Conservation (phyloP, 2,888 invertebrate species). For the Taphrorychus bicolor region DNA sequence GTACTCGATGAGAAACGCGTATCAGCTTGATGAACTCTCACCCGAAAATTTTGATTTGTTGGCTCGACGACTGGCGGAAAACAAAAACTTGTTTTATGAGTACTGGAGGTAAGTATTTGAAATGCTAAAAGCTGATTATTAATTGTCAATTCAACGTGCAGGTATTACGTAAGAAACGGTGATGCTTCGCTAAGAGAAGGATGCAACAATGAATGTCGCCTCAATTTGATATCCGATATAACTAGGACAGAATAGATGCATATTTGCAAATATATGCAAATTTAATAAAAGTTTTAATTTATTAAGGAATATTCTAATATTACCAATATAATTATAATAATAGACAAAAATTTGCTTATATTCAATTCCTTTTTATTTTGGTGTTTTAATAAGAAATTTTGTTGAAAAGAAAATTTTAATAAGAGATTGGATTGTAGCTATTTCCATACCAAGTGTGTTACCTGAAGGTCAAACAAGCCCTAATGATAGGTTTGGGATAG, state of each 20-base stretch:
- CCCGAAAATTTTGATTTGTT: slow-evolving; percentile 69
- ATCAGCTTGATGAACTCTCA: slow-evolving; percentile 67
- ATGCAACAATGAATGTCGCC: slow-evolving; percentile 46
- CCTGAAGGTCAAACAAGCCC: too few species aligned
- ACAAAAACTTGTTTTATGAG: slow-evolving; percentile 60
- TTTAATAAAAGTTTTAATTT: background rate
- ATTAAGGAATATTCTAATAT: too few species aligned
- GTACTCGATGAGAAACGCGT: slow-evolving; percentile 76
- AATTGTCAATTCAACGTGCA: too few species aligned
- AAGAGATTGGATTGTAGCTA: too few species aligned
- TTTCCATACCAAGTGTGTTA: too few species aligned
- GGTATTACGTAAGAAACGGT: slow-evolving; percentile 47
- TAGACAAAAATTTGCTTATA: too few species aligned
- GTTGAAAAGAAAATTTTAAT: too few species aligned
- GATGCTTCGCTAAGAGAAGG: slow-evolving; percentile 45
- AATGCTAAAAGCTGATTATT: too few species aligned
- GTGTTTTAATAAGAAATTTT: too few species aligned
- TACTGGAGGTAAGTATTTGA: slow-evolving; percentile 54
- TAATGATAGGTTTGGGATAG: too few species aligned
- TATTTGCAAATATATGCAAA: background rate
- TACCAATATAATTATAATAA: too few species aligned
- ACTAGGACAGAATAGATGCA: slow-evolving; percentile 33
- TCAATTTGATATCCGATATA: slow-evolving; percentile 44
- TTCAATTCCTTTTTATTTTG: too few species aligned
- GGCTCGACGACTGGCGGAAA: slow-evolving; percentile 65